These are phyloP conservation scores for Trichogramma pretiosum DNA, from an alignment of 1,140 invertebrate genomes.

Conservation along the genomic window DNA sequence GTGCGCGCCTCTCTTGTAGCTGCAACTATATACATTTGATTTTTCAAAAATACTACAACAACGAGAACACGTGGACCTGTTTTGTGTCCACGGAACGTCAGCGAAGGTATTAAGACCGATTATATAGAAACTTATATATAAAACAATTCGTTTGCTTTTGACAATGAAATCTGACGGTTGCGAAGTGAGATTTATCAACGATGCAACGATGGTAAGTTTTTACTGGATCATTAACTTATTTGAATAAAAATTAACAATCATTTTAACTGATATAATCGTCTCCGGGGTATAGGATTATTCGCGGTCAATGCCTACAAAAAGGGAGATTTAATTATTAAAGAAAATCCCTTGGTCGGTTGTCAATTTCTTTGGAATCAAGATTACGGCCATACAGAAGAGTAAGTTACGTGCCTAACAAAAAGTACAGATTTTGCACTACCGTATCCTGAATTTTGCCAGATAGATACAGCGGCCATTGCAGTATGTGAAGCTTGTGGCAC, in stretches of 20 bases:
- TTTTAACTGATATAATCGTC: too few species aligned
- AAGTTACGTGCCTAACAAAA: constrained; percentile 64
- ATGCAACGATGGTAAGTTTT: constrained; percentile 2
- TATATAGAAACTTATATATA: too few species aligned
- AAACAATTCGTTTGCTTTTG: too few species aligned
- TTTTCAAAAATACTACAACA: too few species aligned
- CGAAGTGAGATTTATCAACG: constrained; percentile 11
- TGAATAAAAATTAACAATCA: too few species aligned
- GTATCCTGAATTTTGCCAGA: constrained; percentile 66
- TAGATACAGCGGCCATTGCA: constrained; percentile 53
- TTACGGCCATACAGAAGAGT: constrained; percentile 84
- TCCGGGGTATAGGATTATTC: constrained; percentile 78
- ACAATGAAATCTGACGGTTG: constrained; percentile 8
- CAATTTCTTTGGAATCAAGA: constrained; percentile 90
- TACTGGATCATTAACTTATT: not conserved
- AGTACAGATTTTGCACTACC: constrained; percentile 62
- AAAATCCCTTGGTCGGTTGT: constrained; percentile 77
- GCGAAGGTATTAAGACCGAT: too few species aligned
- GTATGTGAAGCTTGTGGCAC: constrained; percentile 67
- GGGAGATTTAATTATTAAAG: constrained; percentile 77
- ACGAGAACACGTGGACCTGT: too few species aligned
- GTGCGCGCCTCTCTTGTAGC: too few species aligned
- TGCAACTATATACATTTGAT: too few species aligned
- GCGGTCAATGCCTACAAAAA: constrained; percentile 60
- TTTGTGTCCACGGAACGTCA: too few species aligned